Evolutionary conservation across 2,113 vertebrate species (phyloP).

Genomic region (Furnarius figulus): DNA sequence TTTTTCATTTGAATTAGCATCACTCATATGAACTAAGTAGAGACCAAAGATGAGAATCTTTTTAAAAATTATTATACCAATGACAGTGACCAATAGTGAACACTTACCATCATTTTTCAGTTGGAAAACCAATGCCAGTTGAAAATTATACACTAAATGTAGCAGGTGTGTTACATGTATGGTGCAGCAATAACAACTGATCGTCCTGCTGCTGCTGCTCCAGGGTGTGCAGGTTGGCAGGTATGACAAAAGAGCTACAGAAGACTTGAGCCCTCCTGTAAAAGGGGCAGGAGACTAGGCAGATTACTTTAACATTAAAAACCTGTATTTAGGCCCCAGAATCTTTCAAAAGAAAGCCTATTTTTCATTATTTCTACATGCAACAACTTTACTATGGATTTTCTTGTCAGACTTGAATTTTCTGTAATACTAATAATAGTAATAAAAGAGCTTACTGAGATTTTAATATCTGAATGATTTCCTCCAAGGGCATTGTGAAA

Average conservation of each 20-base stretch:
- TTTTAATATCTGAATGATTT: neutral
- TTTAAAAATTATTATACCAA: no score
- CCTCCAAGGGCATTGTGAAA: neutral
- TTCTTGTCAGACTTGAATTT: neutral
- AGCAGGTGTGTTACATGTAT: neutral
- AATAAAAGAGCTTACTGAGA: neutral
- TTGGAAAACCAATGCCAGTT: neutral
- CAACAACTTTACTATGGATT: neutral
- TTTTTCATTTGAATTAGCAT: neutral
- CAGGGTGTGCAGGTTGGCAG: neutral
- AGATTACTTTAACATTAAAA: neutral
- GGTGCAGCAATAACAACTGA: neutral
- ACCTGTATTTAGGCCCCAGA: neutral
- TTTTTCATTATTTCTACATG: neutral
- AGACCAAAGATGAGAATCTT: rapidly evolving
- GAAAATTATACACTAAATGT: neutral
- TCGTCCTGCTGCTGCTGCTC: neutral
- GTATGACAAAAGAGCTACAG: neutral
- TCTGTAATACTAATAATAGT: neutral
- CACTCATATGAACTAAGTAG: neutral
- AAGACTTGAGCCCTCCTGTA: neutral
- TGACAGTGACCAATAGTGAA: neutral
- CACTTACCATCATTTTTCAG: neutral
- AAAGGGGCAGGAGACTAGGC: neutral
- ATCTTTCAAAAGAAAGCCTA: neutral